A percentile compares a stretch with the other conserved stretches of the same genome.
Evolutionary conservation across 2,113 vertebrate genomes (phyloP).

Genomic region (Mola mola): DNA sequence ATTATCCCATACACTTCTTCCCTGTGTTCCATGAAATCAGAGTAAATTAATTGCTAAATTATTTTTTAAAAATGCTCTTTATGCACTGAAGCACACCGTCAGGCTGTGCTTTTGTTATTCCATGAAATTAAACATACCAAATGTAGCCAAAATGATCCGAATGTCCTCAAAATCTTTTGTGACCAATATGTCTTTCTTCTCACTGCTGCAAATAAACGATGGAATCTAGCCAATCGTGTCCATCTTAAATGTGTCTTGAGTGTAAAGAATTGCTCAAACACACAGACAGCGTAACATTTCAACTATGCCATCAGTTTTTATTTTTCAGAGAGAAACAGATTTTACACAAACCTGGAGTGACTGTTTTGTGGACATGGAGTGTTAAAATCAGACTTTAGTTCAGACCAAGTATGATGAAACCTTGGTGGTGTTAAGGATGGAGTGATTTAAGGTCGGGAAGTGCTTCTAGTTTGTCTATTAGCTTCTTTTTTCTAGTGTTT

Average conservation of each 20-base stretch:
- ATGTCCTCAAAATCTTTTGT: conserved; percentile 5
- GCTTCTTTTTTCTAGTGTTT: neutral
- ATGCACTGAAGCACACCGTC: neutral
- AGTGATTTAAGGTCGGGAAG: neutral
- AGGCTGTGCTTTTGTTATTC: neutral
- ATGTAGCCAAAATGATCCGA: conserved; percentile 20
- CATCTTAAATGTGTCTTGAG: no score
- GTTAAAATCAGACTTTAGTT: neutral
- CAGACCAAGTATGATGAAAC: no score
- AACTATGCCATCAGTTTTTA: neutral
- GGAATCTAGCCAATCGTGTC: conserved; percentile 13
- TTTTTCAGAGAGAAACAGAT: neutral
- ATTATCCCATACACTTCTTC: neutral
- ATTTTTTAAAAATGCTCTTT: neutral
- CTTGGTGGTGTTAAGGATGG: conserved; percentile 7
- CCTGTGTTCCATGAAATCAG: conserved; percentile 1
- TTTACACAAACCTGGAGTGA: conserved; percentile 28
- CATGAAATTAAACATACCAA: conserved; percentile 10
- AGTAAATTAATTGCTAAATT: neutral
- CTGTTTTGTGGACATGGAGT: neutral
- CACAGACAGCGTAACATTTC: neutral
- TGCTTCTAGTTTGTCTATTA: neutral
- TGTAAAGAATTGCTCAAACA: no score
- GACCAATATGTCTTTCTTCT: neutral
- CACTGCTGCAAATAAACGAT: conserved; percentile 26